These are phyloP conservation scores for Oscheius sp. DNA, from an alignment of 2,888 invertebrate species.

Conservation along the genomic window DNA sequence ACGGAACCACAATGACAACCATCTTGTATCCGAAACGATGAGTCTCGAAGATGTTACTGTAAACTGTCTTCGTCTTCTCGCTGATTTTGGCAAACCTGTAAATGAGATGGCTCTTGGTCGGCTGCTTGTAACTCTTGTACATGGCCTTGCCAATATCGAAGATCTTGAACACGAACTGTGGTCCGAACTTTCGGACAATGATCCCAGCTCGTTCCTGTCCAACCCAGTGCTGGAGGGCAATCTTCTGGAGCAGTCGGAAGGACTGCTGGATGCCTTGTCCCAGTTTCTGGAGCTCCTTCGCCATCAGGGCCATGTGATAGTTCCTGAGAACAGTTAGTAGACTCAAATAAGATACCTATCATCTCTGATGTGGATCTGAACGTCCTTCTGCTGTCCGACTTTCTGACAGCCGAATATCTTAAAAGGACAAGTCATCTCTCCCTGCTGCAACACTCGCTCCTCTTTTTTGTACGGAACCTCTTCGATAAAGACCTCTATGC, in stretches of 20 bases:
- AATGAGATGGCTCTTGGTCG: background rate
- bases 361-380: conserved; percentile 19
- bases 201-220: background rate
- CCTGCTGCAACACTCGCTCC: background rate
- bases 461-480: background rate
- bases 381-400: background rate
- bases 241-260: background rate
- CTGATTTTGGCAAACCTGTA: conserved; percentile 8
- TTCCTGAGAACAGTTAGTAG: background rate
- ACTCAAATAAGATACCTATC: background rate
- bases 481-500: background rate
- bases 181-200: conserved; percentile 2
- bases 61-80: background rate
- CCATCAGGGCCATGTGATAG: conserved; percentile 16
- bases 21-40: conserved; percentile 24
- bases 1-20: background rate
- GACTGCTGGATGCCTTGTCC: background rate
- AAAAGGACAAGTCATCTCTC: conserved; percentile 9
- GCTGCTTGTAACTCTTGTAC: background rate
- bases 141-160: conserved; percentile 11
- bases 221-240: background rate
- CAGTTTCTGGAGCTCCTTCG: background rate
- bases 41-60: conserved; percentile 19
- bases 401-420: conserved; percentile 11
- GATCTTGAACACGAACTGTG: conserved; percentile 17